Evolutionary conservation across 2,113 vertebrate species (phyloP).

Genomic region (Gymnocephalus cernua): DNA sequence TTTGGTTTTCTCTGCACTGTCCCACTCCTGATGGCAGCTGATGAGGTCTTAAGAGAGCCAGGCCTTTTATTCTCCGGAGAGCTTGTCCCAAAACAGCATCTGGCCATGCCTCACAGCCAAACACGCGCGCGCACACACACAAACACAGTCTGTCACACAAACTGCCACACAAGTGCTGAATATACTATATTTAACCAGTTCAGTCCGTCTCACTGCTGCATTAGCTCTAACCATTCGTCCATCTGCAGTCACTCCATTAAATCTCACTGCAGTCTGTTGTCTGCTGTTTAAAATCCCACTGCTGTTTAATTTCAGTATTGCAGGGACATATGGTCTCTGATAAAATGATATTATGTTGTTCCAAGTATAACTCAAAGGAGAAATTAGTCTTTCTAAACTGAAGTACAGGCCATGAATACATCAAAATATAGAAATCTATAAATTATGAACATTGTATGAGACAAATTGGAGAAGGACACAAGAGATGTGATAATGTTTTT

Average conservation of each 20-base stretch:
- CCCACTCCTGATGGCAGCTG: constrained; percentile 72
- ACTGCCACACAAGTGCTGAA: constrained; percentile 22
- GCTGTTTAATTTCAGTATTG: constrained; percentile 45
- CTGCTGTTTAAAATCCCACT: constrained; percentile 54
- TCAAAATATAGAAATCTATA: constrained; percentile 16
- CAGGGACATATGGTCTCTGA: constrained; percentile 54
- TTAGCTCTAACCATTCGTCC: constrained; percentile 59
- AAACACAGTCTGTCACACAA: constrained; percentile 54
- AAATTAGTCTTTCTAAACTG: constrained; percentile 12
- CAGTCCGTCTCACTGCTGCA: constrained; percentile 53
- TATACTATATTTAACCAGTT: constrained; percentile 71
- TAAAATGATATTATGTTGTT: constrained; percentile 30
- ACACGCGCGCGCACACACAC: constrained; percentile 40
- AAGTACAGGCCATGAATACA: neutral
- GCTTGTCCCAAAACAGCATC: constrained; percentile 77
- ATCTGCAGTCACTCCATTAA: constrained; percentile 66
- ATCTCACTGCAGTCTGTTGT: constrained; percentile 56
- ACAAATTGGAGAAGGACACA: neutral
- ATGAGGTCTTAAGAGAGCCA: constrained; percentile 75
- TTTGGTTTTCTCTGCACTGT: constrained; percentile 69
- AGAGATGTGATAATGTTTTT: constrained; percentile 14
- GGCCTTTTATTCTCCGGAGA: constrained; percentile 77
- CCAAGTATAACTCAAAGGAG: neutral
- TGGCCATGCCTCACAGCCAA: constrained; percentile 73
- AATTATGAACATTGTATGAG: constrained; percentile 5